A percentile compares a stretch with the other conserved stretches of the same genome.
These are phyloP conservation scores for Tympanoctomys barrerae DNA, from an alignment of 2,797 vertebrate genomes.

Conservation along the genomic window DNA sequence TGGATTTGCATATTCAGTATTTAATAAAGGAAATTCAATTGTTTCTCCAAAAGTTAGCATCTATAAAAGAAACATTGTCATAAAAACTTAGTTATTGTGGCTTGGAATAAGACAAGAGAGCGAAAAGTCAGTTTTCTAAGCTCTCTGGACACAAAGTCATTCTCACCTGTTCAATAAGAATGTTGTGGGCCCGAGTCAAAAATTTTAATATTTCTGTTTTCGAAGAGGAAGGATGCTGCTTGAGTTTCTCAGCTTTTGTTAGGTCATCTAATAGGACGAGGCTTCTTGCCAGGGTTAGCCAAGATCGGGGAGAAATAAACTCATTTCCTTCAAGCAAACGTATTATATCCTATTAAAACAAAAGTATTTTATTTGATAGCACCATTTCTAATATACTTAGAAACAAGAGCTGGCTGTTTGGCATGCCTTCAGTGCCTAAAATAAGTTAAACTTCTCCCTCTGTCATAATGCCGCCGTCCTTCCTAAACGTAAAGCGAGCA, in stretches of 20 bases:
- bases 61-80: constrained; percentile 84
- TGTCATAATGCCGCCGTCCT: constrained; percentile 31
- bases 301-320: constrained; percentile 87
- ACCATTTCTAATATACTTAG: constrained; percentile 1
- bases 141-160: background rate
- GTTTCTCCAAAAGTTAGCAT: constrained; percentile 90
- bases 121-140: constrained; percentile 41
- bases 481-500: constrained; percentile 7
- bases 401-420: background rate
- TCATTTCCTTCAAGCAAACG: constrained; percentile 85
- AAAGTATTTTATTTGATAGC: constrained; percentile 51
- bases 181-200: constrained; percentile 85
- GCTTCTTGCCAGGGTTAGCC: constrained; percentile 87
- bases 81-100: constrained; percentile 25
- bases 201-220: constrained; percentile 81
- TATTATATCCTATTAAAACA: constrained; percentile 87
- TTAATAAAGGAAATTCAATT: constrained; percentile 85
- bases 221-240: constrained; percentile 74
- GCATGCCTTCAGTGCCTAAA: background rate
- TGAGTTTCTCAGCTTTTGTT: constrained; percentile 79
- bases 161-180: constrained; percentile 89
- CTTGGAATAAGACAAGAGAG: constrained; percentile 1
- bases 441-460: constrained; percentile 26
- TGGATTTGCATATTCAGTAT: constrained; percentile 83
- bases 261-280: constrained; percentile 89